phyloP scores from a whole-genome alignment of 2,888 invertebrate species.

The Diabrotica balteata region DNA sequence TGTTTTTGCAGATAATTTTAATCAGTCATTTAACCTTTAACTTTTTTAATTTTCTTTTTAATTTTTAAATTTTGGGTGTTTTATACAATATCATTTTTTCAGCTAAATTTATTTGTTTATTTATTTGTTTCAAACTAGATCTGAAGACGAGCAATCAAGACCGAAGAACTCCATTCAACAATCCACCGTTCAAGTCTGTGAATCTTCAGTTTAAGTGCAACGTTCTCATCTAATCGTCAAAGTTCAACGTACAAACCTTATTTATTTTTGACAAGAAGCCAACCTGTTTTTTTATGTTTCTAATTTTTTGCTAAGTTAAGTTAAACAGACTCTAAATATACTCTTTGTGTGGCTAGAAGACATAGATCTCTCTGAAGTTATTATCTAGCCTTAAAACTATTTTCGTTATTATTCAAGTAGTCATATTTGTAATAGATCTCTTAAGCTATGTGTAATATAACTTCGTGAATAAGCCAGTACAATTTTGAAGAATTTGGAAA shows the following conservation, averaged over 20 bases:
- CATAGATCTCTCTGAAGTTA: background rate
- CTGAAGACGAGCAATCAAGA: slow-evolving; percentile 55
- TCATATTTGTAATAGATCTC: slow-evolving; percentile 2
- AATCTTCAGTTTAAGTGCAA: slow-evolving; percentile 58
- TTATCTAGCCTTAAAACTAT: no score
- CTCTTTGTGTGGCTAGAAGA: background rate
- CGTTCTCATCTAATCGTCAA: slow-evolving; percentile 45
- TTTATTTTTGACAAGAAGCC: slow-evolving; percentile 17
- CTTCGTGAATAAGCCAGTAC: no score
- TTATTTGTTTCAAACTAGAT: slow-evolving; percentile 49
- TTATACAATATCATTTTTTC: slow-evolving; percentile 12
- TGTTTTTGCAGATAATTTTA: background rate
- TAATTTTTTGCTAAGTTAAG: slow-evolving; percentile 4
- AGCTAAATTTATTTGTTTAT: slow-evolving; percentile 38
- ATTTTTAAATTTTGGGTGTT: slow-evolving; percentile 8
- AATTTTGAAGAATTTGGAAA: no score
- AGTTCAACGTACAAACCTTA: slow-evolving; percentile 5
- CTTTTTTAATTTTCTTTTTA: slow-evolving; percentile 28
- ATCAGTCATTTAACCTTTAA: slow-evolving; percentile 32
- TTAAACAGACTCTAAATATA: slow-evolving; percentile 1
- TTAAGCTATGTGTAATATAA: no score
- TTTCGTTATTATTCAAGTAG: background rate
- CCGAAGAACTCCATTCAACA: slow-evolving; percentile 54
- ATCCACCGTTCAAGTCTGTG: slow-evolving; percentile 57
- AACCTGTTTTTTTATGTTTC: slow-evolving; percentile 8